phyloP scores from a whole-genome alignment of 1,140 invertebrate genomes.

The Drosophila parabipectinata region DNA sequence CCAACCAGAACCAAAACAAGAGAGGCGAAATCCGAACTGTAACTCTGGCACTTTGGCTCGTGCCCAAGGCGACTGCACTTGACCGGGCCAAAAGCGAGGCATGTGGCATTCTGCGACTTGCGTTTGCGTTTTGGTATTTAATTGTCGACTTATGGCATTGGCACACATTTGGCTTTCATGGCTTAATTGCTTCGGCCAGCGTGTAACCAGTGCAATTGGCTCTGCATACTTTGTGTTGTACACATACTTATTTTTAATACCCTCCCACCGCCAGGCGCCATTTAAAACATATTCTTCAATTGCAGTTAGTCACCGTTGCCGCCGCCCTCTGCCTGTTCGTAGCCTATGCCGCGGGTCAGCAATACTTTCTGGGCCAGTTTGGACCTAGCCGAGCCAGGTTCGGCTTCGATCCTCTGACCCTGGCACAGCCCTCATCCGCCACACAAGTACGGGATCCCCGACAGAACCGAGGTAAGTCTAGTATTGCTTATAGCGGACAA shows the following conservation, averaged over 20 bases:
- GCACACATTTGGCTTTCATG: conserved; percentile 62
- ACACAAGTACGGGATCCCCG: conserved; percentile 73
- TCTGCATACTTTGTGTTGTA: conserved; percentile 3
- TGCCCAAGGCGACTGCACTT: conserved; percentile 60
- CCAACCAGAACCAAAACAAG: conserved; percentile 51
- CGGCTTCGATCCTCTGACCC: conserved; percentile 63
- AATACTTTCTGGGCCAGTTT: conserved; percentile 75
- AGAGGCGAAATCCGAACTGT: conserved; percentile 39
- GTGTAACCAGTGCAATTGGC: conserved; percentile 45
- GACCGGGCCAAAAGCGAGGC: conserved; percentile 45
- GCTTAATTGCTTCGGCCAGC: conserved; percentile 70
- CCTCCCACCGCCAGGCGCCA: background rate
- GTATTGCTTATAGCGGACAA: background rate
- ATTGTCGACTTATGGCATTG: conserved; percentile 70
- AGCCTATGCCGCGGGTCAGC: conserved; percentile 72
- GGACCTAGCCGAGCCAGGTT: conserved; percentile 53
- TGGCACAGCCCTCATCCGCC: conserved; percentile 55
- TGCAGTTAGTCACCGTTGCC: conserved; percentile 76
- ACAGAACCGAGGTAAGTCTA: conserved; percentile 74
- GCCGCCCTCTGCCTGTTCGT: conserved; percentile 74
- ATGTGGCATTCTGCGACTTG: conserved; percentile 58
- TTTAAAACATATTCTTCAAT: conserved; percentile 15
- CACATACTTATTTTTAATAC: background rate
- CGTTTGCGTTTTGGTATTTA: conserved; percentile 49
- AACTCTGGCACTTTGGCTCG: conserved; percentile 38